These are phyloP conservation scores for Clostera curtula DNA, from an alignment of 2,888 invertebrate species.

Conservation along the genomic window DNA sequence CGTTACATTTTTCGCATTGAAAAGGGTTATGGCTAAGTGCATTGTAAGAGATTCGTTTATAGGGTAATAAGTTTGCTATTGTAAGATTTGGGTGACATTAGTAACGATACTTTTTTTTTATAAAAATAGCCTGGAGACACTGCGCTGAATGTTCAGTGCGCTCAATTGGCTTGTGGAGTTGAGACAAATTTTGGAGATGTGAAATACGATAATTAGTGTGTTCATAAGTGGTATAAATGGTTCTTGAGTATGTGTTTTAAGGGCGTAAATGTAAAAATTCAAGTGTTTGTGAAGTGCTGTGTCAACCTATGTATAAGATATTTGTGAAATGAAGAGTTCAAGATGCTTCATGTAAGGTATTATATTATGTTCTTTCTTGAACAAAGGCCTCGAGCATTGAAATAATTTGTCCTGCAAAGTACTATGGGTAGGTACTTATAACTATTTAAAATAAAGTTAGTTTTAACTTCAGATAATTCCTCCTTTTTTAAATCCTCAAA, in stretches of 20 bases:
- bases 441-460: too few relatives aligned
- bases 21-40: conserved; percentile 58
- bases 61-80: conserved; percentile 58
- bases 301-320: too few relatives aligned
- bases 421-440: too few relatives aligned
- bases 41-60: conserved; percentile 50
- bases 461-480: too few relatives aligned
- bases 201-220: conserved; percentile 16
- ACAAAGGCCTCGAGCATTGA: too few relatives aligned
- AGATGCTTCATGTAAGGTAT: too few relatives aligned
- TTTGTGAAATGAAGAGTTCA: too few relatives aligned
- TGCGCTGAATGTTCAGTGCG: conserved; percentile 49
- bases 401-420: too few relatives aligned
- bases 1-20: conserved; percentile 35
- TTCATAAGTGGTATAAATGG: conserved; percentile 6
- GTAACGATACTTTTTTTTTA: conserved; percentile 50
- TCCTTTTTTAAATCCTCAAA: too few relatives aligned
- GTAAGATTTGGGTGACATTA: conserved; percentile 48
- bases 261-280: conserved; percentile 3
- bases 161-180: conserved; percentile 46
- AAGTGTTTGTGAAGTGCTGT: too few relatives aligned
- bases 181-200: conserved; percentile 24
- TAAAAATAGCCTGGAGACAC: conserved; percentile 47
- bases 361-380: too few relatives aligned
- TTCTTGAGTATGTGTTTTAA: background rate